Evolutionary conservation across 1,140 invertebrate genomes (phyloP).

Genomic region (Carcinoscorpius rotundicauda): DNA sequence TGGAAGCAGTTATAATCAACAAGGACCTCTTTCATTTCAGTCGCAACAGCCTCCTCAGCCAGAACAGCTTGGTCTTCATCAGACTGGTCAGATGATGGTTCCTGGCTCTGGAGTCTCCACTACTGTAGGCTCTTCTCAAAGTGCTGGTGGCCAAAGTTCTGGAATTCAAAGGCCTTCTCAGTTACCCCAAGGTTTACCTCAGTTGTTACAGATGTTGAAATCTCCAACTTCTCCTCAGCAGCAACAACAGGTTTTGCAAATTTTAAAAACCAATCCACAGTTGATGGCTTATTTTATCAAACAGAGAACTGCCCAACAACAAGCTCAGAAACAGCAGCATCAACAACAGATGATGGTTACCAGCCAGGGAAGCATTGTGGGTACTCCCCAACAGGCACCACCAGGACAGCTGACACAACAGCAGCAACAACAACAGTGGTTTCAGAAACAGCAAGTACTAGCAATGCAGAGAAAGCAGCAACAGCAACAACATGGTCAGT

Average conservation of each 20-base stretch:
- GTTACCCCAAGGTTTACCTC: conserved; percentile 57
- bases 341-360: conserved; percentile 22
- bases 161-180: conserved; percentile 16
- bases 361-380: conserved; percentile 13
- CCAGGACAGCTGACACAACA: conserved; percentile 32
- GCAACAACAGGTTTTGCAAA: conserved; percentile 80
- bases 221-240: conserved; percentile 82
- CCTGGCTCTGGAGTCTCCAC: conserved; percentile 4
- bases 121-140: conserved; percentile 17
- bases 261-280: conserved; percentile 87
- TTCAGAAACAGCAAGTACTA: conserved; percentile 32
- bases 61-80: conserved; percentile 5
- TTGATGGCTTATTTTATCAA: conserved; percentile 95
- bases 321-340: conserved; percentile 32
- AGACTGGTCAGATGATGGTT: not conserved
- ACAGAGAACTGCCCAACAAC: conserved; percentile 53
- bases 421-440: conserved; percentile 27
- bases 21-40: conserved; percentile 31
- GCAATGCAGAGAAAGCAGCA: conserved; percentile 38
- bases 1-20: conserved; percentile 3
- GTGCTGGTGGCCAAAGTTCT: conserved; percentile 6
- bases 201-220: conserved; percentile 76
- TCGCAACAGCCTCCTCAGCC: conserved; percentile 10
- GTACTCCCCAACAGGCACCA: conserved; percentile 15
- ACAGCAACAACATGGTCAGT: conserved; percentile 31